Evolutionary conservation across 2,888 invertebrate species (phyloP), one percentile per base, ranked within the genome.

Genomic region (Baronia brevicornis): DNA sequence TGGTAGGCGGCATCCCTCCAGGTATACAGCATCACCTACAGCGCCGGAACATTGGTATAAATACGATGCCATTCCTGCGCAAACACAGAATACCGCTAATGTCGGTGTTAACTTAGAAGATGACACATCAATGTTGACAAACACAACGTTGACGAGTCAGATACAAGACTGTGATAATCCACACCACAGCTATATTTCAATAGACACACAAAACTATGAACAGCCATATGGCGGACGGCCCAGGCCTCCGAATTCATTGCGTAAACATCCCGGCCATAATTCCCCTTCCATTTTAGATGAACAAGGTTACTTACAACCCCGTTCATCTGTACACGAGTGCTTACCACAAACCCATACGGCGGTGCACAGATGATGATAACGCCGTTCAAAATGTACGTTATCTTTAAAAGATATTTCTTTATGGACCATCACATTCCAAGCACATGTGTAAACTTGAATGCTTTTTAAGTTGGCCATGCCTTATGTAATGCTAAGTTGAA

Each of bases 21-120:
- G 88, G 53, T 92, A 92, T 62, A 90, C 91, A 24, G 89, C 91
- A 21, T 90, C 91, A 29, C 91, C 92, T 28, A 90, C 91, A 44
- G 88, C 89, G 35, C 87, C 88, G 25, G 90, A 90, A 54, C 86
- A 87, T 48, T 91, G 91, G 91, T 90, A 88, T 65, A 90, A 90
- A 73, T 88, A 88, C 50, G 86, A 87, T 37, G 86, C 88, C 10
- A 87, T 88, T 54, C 87, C 88, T 39, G 79, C 84, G 22, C 82
- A 85, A 61, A 77, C 85, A 39, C 78, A 80, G 34, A 86, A 85
- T 44, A 84, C 84, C 38, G 59, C 85, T 46, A 89, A 71, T 50
- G 73, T 70, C 33, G 78, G 72, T 24, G 70, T 82, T 42, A 86
- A 82, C 64, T 57, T 88, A 67, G 78, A 88, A 77, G 80, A 88